Evolutionary conservation across 2,797 vertebrate species (phyloP).

Genomic region (Rhodeus uyekii): DNA sequence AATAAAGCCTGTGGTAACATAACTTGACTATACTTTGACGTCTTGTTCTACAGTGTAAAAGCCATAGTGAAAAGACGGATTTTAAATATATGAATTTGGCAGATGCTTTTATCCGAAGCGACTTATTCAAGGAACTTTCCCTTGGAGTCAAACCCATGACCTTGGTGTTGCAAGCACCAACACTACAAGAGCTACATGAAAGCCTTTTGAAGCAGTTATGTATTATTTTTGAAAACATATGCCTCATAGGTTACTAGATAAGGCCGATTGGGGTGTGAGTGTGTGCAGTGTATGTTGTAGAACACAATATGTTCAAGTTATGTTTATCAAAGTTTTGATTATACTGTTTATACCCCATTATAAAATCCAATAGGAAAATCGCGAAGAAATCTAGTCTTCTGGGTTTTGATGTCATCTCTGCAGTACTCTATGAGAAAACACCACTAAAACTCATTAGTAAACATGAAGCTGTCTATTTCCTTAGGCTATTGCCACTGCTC

Average conservation of each 20-base stretch:
- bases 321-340: background rate
- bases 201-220: background rate
- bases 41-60: background rate
- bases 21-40: background rate
- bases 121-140: too few relatives aligned
- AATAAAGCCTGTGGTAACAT: background rate
- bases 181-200: too few relatives aligned
- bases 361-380: background rate
- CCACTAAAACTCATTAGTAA: background rate
- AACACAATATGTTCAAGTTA: background rate
- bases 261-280: background rate
- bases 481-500: conserved; percentile 82
- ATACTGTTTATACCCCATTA: background rate
- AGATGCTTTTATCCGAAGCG: too few relatives aligned
- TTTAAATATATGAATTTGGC: too few relatives aligned
- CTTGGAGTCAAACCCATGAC: too few relatives aligned
- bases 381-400: background rate
- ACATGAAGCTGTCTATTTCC: conserved; percentile 4
- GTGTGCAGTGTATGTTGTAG: background rate
- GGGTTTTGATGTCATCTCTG: background rate
- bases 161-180: too few relatives aligned
- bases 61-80: background rate
- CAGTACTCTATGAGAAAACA: background rate
- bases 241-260: background rate
- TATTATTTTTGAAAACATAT: background rate